These are phyloP conservation scores for Thrips palmi DNA, from an alignment of 1,140 invertebrate genomes.

Conservation along the genomic window DNA sequence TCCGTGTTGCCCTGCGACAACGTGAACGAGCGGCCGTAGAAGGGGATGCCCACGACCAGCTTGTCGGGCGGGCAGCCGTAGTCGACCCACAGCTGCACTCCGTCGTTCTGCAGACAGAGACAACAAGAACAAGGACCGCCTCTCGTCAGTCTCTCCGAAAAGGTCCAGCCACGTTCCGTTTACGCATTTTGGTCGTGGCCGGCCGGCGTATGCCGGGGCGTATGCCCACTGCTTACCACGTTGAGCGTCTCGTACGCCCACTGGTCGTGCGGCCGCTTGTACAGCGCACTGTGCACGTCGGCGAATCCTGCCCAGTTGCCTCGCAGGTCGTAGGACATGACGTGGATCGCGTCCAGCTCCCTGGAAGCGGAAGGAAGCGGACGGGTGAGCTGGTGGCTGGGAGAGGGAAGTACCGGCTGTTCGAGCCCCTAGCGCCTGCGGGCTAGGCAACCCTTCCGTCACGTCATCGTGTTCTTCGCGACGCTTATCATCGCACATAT, in stretches of 20 bases:
- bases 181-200: too few relatives aligned
- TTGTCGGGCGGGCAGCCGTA: constrained; percentile 74
- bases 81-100: constrained; percentile 64
- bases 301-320: constrained; percentile 85
- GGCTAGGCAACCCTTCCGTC: too few relatives aligned
- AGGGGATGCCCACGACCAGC: constrained; percentile 49
- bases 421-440: too few relatives aligned
- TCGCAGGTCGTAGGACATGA: constrained; percentile 80
- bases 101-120: constrained; percentile 57
- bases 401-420: too few relatives aligned
- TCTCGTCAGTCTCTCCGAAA: too few relatives aligned
- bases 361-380: constrained; percentile 11
- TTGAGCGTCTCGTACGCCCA: constrained; percentile 76
- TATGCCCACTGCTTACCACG: constrained; percentile 61
- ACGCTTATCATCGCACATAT: too few relatives aligned
- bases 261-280: constrained; percentile 65
- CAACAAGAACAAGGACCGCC: too few relatives aligned
- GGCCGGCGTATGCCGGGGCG: neutral
- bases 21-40: constrained; percentile 32
- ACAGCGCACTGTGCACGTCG: constrained; percentile 68
- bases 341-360: constrained; percentile 57
- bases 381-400: neutral
- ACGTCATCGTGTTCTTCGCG: too few relatives aligned
- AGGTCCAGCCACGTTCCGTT: too few relatives aligned
- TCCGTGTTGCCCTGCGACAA: constrained; percentile 51